Base-by-base conservation (phyloP, 1,140 invertebrate species). In the Sitobion miscanthi region DNA sequence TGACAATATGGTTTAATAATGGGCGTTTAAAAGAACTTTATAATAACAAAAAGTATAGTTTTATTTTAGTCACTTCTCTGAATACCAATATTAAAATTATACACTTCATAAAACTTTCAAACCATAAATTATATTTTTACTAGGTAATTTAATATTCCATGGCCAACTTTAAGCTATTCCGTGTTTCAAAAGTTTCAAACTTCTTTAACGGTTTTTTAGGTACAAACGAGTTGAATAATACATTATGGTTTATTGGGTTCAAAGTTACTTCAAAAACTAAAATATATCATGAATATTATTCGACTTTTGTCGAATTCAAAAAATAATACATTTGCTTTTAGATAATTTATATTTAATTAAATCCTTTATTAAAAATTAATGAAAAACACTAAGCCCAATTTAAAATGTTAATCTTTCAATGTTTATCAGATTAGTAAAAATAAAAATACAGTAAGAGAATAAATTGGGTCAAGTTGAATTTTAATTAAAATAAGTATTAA, bases 141-240 rank as follows among this genome's bases (percentile, higher is more conserved):
- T n/a, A 47, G 45, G n/a, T 87, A 87, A 87, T 87, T 87, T 47
- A 47, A 47, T 87, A 87, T 47, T 87, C 25, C 85, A 87, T 47
- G 30, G 23, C 30, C 42, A 87, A n/a, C 85, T 49, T 47, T 87
- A 30, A 47, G 23, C 21, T 86, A 45, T 42, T 86, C 83, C 23
- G 25, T 45, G 85, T 87, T 85, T 87, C 17, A 47, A 47, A 87
- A 87, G 45, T 87, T 87, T 49, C 25, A 30, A 87, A 87, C 85
- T 47, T n/a, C 14, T 47, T 14, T 47, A 47, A 45, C 30, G 42
- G 83, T 45, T 86, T 77, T 86, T 86, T 45, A 83, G 21, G 21
- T 83, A 83, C 21, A 83, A 83, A 83, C 21, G 21, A 77, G 38
- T 83, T 83, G 82, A 38, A 83, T 23, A 83, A 42, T 42, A 42